Base-by-base conservation (phyloP, 2,113 vertebrate genomes). In the Scatophagus argus region DNA sequence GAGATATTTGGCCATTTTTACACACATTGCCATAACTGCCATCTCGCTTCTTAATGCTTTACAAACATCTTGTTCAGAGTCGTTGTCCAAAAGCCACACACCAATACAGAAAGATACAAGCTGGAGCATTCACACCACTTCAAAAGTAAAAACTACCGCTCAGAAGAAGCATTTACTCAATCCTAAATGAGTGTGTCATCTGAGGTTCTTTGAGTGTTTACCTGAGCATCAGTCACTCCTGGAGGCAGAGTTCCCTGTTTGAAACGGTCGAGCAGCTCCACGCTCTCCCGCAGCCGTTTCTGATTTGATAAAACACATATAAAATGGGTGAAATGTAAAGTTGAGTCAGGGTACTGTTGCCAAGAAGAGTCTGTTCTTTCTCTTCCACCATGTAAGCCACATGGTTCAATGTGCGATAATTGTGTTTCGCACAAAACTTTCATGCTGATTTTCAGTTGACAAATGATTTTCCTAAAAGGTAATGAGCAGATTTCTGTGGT, bases 211-310 rank as follows among this genome's bases (percentile, higher is more conserved):
- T 29, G 43, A 23, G 39, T 17, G 1, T 71, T 75, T 93, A 99
- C 97, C 96, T 97, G 95, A 23, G 95, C 93, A 58, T 97, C 94
- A 23, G 96, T 96, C 78, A 97, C 95, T 83, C 94, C 95, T 0
- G 94, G 88, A 55, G 94, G 94, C 63, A 97, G 81, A 59, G 93
- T 93, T 7, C 96, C 96, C 1, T 93, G 93, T 64, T 94, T 96
- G 79, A 96, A 97, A 69, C 94, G 90, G 60, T 96, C 93, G 75
- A 98, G 86, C 60, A 98, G 87, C 88, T 96, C 94, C 77, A 97
- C 88, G 0, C 95, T 95, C 81, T 97, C 96, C 86, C 95, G 92
- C 85, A 98, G 96, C 4, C 87, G 95, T 67, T 89, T 96, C 96
- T 98, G 91, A 47, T 63, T 39, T 0, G n/a, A 75, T 1, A 87